Evolutionary conservation across 1,140 invertebrate genomes (phyloP).

Genomic region (Homalodisca vitripennis): DNA sequence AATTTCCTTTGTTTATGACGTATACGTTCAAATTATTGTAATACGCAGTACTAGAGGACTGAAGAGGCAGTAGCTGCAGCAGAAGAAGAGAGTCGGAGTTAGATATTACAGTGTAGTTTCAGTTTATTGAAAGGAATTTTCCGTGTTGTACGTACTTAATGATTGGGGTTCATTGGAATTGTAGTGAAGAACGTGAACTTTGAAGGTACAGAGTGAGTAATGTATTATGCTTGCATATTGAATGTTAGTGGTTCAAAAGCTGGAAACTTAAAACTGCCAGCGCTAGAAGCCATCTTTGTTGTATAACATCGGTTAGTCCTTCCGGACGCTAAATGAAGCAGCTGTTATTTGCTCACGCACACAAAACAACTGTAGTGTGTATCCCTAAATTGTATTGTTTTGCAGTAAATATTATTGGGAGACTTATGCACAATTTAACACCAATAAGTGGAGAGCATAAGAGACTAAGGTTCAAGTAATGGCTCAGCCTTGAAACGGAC

Average conservation of each 20-base stretch:
- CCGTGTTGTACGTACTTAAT: conserved; percentile 11
- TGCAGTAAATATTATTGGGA: neutral
- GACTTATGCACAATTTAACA: neutral
- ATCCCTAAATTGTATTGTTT: neutral
- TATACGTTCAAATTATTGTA: conserved; percentile 2
- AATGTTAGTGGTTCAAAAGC: neutral
- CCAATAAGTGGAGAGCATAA: neutral
- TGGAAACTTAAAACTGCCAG: neutral
- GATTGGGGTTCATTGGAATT: neutral
- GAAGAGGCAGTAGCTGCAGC: neutral
- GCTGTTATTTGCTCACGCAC: conserved; percentile 5
- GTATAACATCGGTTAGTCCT: conserved; percentile 7
- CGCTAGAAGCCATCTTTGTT: conserved; percentile 20
- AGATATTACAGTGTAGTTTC: conserved; percentile 1
- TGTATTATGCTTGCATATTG: neutral
- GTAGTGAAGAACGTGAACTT: too few species aligned
- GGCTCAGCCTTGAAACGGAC: neutral
- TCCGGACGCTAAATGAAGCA: neutral
- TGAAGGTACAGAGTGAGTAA: too few species aligned
- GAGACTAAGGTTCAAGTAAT: neutral
- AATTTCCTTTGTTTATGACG: conserved; percentile 23
- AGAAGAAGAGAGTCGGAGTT: neutral
- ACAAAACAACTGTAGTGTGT: neutral
- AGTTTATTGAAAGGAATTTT: neutral
- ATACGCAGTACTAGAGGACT: neutral